A percentile compares a stretch with the other conserved stretches of the same genome.
These are phyloP conservation scores for Gordius sp. DNA, from an alignment of 2,888 invertebrate species.

Conservation along the genomic window DNA sequence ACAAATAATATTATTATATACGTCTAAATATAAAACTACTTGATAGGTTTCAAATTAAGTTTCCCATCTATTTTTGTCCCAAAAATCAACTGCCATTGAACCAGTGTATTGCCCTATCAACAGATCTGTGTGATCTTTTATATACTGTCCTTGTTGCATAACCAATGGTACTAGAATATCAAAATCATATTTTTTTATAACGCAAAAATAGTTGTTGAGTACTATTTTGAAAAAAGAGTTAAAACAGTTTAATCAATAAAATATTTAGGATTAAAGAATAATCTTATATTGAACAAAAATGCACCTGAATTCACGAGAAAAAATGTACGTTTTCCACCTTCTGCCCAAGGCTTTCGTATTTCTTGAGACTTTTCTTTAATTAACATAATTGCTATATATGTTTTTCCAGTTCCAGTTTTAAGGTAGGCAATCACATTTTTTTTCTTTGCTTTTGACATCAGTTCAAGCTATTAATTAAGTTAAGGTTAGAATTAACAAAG, in stretches of 20 bases:
- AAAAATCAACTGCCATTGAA: conserved; percentile 45
- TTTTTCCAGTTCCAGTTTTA: conserved; percentile 76
- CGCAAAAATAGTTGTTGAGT: no score
- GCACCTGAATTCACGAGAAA: conserved; percentile 30
- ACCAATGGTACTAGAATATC: conserved; percentile 10
- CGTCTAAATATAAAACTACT: no score
- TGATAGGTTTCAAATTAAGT: conserved; percentile 30
- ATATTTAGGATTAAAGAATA: no score
- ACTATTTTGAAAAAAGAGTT: no score
- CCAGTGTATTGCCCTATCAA: conserved; percentile 43
- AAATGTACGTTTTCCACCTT: conserved; percentile 31
- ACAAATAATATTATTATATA: no score
- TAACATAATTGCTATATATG: conserved; percentile 60
- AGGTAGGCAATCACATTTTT: conserved; percentile 67
- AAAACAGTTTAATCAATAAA: no score
- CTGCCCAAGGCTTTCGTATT: conserved; percentile 33
- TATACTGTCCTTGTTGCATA: conserved; percentile 2
- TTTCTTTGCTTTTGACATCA: conserved; percentile 44
- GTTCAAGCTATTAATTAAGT: conserved; percentile 47
- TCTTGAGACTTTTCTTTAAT: conserved; percentile 50
- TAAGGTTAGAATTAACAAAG: no score
- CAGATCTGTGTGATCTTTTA: conserved; percentile 31
- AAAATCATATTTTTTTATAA: conserved; percentile 14
- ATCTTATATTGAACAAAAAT: no score
- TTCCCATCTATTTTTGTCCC: conserved; percentile 34